phyloP scores from a whole-genome alignment of 2,797 vertebrate species.

The Pipistrellus nathusii region DNA sequence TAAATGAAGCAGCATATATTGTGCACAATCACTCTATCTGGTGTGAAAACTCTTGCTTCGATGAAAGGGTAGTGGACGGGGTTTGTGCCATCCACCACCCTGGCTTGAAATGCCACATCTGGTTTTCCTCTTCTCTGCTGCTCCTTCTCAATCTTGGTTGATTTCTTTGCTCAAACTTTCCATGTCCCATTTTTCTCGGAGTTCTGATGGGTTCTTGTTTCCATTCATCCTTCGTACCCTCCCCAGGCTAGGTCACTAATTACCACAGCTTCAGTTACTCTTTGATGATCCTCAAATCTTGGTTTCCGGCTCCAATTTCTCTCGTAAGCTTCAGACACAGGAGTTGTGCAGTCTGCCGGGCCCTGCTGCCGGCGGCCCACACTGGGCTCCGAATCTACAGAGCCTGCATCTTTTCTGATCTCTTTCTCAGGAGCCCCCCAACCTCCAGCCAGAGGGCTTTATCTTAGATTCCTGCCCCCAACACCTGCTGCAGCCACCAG shows the following conservation, averaged over 20 bases:
- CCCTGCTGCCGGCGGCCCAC: background rate
- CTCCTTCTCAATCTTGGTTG: background rate
- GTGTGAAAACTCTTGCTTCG: background rate
- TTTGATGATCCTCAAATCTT: slow-evolving; percentile 31
- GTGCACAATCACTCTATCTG: background rate
- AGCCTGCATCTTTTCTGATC: background rate
- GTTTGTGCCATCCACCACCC: background rate
- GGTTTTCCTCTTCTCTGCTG: background rate
- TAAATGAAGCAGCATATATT: background rate
- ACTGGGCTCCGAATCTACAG: background rate
- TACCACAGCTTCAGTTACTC: slow-evolving; percentile 28
- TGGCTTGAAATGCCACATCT: background rate
- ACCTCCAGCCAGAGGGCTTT: background rate
- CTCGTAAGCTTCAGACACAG: background rate
- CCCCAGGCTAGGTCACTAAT: background rate
- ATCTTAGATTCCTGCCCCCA: background rate
- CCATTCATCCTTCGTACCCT: background rate
- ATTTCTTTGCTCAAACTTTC: slow-evolving; percentile 5
- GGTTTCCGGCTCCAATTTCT: background rate
- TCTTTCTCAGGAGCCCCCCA: background rate
- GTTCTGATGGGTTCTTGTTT: background rate
- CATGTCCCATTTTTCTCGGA: background rate
- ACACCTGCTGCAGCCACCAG: background rate
- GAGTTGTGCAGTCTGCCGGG: background rate
- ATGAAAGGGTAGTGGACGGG: background rate